These are phyloP conservation scores for Sylvicola cinctus DNA, from an alignment of 2,888 invertebrate species.

Conservation along the genomic window DNA sequence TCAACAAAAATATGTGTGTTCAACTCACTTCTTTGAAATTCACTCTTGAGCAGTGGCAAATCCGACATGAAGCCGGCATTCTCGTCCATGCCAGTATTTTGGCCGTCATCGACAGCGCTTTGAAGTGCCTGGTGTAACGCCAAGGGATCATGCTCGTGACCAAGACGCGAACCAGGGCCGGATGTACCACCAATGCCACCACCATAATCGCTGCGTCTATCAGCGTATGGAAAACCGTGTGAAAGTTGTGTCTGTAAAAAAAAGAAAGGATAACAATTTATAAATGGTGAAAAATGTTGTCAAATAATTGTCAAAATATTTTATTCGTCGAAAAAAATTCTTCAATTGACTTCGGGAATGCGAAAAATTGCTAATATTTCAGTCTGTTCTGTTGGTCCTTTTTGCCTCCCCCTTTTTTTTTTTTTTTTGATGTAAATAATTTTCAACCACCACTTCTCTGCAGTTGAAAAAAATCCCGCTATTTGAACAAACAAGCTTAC, in stretches of 20 bases:
- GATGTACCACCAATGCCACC: conserved; percentile 36
- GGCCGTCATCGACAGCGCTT: conserved; percentile 35
- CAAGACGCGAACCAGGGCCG: conserved; percentile 23
- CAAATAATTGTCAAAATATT: conserved; percentile 1
- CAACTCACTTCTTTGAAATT: conserved; percentile 24
- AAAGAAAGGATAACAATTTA: no score
- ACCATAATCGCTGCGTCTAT: conserved; percentile 32
- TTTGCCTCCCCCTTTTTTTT: neutral
- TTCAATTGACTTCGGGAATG: neutral
- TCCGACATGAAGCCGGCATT: conserved; percentile 77
- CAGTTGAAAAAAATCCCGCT: neutral
- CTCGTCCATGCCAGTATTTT: conserved; percentile 71
- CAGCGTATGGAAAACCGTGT: conserved; percentile 38
- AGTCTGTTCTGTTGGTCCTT: neutral
- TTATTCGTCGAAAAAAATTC: neutral
- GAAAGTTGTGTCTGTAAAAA: conserved; percentile 29
- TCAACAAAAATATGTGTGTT: no score
- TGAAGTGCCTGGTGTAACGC: conserved; percentile 67
- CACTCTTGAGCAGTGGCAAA: conserved; percentile 75
- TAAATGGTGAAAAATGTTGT: conserved; percentile 3
- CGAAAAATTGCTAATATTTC: neutral
- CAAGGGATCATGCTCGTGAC: conserved; percentile 47
- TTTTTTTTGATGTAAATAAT: neutral
- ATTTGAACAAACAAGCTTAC: no score
- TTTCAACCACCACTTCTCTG: neutral